Conservation (phyloP, 1,140 invertebrate genomes). For the Dendroctonus valens region DNA sequence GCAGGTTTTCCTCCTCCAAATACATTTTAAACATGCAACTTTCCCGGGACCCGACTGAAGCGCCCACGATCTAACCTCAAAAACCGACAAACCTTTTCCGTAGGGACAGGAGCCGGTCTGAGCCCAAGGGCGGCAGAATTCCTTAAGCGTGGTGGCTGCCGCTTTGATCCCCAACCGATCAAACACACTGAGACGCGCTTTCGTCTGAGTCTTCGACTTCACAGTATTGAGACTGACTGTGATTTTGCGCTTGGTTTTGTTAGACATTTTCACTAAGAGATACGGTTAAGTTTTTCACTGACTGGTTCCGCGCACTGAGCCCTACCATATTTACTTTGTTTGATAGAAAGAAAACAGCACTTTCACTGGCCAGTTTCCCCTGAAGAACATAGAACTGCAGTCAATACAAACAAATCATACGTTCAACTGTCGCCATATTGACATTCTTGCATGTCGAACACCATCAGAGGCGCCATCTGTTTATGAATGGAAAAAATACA, state of each 20-base stretch:
- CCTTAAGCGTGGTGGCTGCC: conserved; percentile 54
- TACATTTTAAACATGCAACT: too few relatives aligned
- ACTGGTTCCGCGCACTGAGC: conserved; percentile 16
- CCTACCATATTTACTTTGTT: conserved; percentile 24
- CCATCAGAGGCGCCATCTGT: too few relatives aligned
- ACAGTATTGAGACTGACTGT: conserved; percentile 67
- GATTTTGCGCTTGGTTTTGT: conserved; percentile 75
- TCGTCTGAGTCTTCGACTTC: conserved; percentile 59
- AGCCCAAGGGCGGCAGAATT: conserved; percentile 73
- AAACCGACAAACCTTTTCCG: conserved; percentile 54
- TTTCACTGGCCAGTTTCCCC: too few relatives aligned
- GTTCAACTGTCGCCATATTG: too few relatives aligned
- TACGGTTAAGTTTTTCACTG: conserved; percentile 11
- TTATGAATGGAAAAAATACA: too few relatives aligned
- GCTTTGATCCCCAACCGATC: conserved; percentile 73
- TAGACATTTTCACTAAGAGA: conserved; percentile 63
- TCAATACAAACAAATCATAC: too few relatives aligned
- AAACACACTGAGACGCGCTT: conserved; percentile 71
- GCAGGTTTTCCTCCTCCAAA: too few relatives aligned
- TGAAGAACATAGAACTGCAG: too few relatives aligned
- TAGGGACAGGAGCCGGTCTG: conserved; percentile 72
- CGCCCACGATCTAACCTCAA: too few relatives aligned
- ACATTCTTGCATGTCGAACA: too few relatives aligned
- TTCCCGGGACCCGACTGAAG: too few relatives aligned
- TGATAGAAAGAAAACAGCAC: too few relatives aligned